Evolutionary conservation across 2,797 vertebrate genomes (phyloP), one percentile per base, ranked within the genome.

Genomic region (Dromococcyx pavoninus): DNA sequence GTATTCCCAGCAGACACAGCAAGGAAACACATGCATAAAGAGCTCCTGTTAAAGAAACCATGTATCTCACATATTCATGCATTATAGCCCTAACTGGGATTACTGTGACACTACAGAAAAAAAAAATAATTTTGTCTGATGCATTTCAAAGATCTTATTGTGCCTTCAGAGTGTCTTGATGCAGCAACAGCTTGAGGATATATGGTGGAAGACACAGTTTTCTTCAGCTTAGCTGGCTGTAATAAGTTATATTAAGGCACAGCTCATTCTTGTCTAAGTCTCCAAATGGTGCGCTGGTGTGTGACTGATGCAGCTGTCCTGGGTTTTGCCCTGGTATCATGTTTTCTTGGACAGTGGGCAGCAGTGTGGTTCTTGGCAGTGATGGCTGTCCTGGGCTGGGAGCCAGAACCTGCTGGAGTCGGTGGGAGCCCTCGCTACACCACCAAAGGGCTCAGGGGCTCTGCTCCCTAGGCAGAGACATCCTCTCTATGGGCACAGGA

Each of bases 231-330:
- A 39, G 73, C 46, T 51, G 62, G 19, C 86, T 72, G 58, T 56
- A 73, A 51, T 60, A 51, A 88, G 89, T 67, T 91, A 64, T 85
- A 85, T 64, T 76, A 86, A 91, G 88, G 83, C 5, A 1, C 60
- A 53, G 84, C 64, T 85, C 83, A 6, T 85, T 89, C 85, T 30
- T 88, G 48, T 48, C 78, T 32, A 37, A 87, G 93, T n/a, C 82
- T 87, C 88, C 72, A 71, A 50, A 88, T 7, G 87, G 78, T 1
- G 5, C 8, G 0, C 32, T 65, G 89, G 69, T 50, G 94, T 91
- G 67, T 77, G 93, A 65, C 75, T n/a, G 89, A 75, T 10, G 87
- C 94, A 94, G 94, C 95, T 93, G 95, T 88, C 85, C 78, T 0
- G n/a, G 65, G 60, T 16, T 92, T 30, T 71, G 90, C 76, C 70